Evolutionary conservation across 2,888 invertebrate species (phyloP).

Genomic region (Nezara viridula): DNA sequence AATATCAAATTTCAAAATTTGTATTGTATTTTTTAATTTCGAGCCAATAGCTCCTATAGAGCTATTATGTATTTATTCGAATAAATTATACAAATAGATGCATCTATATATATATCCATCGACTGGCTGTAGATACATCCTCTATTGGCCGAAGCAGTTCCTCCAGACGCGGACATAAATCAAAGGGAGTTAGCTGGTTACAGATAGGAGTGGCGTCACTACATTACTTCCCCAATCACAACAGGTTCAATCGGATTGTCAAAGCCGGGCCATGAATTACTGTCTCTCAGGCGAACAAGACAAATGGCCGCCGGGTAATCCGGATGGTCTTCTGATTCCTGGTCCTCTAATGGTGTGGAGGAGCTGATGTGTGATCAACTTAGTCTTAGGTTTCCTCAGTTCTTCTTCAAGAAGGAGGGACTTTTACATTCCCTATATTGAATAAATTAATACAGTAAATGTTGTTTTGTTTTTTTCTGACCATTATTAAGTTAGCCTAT

Average conservation of each 20-base stretch:
- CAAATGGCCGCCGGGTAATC: slow-evolving; percentile 2
- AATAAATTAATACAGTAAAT: too few species aligned
- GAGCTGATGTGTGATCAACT: not conserved
- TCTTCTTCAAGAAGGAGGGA: too few species aligned
- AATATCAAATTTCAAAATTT: too few species aligned
- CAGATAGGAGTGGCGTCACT: slow-evolving; percentile 9
- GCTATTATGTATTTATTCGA: too few species aligned
- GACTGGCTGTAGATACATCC: not conserved
- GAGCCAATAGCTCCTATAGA: too few species aligned
- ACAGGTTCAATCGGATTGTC: slow-evolving; percentile 21
- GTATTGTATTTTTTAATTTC: too few species aligned
- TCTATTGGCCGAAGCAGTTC: not conserved
- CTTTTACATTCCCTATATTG: too few species aligned
- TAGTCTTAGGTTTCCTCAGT: not conserved
- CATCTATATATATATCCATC: not conserved
- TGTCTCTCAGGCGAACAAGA: not conserved
- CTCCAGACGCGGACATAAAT: not conserved
- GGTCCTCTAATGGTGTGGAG: not conserved
- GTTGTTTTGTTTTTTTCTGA: too few species aligned
- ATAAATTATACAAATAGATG: not conserved
- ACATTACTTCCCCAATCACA: slow-evolving; percentile 44
- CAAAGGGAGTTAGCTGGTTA: slow-evolving; percentile 5
- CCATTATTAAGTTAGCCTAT: too few species aligned
- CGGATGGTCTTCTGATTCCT: not conserved
- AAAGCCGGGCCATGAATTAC: slow-evolving; percentile 6